A percentile compares a stretch with the other conserved stretches of the same genome.
phyloP scores from a whole-genome alignment of 2,113 vertebrate genomes.

The Saccopteryx leptura region DNA sequence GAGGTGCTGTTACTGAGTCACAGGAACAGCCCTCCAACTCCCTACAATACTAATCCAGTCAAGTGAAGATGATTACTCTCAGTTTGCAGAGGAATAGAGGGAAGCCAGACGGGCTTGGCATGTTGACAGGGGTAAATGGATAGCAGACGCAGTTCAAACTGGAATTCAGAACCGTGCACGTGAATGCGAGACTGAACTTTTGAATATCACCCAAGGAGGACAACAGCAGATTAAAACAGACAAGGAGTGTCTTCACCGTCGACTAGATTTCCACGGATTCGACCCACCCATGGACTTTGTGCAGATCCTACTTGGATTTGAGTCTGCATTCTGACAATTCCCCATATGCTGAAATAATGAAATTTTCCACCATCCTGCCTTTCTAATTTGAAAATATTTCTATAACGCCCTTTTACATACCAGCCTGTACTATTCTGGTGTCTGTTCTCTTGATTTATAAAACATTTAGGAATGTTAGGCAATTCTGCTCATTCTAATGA shows the following conservation, averaged over 20 bases:
- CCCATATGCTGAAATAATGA: not conserved
- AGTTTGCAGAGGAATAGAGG: not conserved
- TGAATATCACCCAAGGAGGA: not conserved
- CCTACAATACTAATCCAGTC: not conserved
- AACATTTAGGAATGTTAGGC: not conserved
- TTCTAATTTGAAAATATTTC: constrained; percentile 35
- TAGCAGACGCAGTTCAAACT: not conserved
- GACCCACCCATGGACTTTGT: not conserved
- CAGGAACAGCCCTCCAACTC: not conserved
- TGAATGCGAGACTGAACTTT: not conserved
- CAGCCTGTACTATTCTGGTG: not conserved
- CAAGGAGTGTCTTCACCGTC: not conserved
- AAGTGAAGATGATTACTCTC: not conserved
- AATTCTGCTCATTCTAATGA: not conserved
- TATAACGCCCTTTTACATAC: not conserved
- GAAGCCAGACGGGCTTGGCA: not conserved
- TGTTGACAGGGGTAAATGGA: not conserved
- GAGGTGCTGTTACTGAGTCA: not conserved
- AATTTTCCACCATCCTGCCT: not conserved
- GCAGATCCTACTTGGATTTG: not conserved
- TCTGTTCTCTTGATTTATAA: not conserved
- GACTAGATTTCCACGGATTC: not conserved
- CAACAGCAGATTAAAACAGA: not conserved
- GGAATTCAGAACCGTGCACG: not conserved
- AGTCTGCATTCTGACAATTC: constrained; percentile 27